Conservation (phyloP, 1,140 invertebrate genomes). For the Hermatobates lingyangjiaoensis region DNA sequence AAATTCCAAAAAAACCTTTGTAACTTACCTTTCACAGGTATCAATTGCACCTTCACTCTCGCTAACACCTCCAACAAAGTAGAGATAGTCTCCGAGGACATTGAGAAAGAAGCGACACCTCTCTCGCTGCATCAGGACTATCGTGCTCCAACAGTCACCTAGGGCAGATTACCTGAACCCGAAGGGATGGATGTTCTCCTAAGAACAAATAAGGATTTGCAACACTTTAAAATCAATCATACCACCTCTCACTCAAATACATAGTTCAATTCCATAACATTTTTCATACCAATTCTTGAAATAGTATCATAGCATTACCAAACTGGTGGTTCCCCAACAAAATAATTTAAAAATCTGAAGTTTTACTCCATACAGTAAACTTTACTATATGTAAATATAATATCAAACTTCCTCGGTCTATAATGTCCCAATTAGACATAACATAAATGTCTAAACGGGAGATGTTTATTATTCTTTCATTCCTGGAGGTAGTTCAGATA, state of each 20-base stretch:
- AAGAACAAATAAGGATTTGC: conserved; percentile 4
- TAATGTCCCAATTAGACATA: no score
- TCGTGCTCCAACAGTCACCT: conserved; percentile 42
- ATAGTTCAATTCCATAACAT: neutral
- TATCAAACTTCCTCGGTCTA: no score
- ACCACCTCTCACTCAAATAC: neutral
- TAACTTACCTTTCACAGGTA: conserved; percentile 12
- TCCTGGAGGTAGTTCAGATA: no score
- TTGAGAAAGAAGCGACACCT: conserved; percentile 50
- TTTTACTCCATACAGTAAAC: no score
- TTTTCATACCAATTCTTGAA: no score
- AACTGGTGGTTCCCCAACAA: no score
- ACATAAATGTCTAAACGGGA: no score
- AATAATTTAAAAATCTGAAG: no score
- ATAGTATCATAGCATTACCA: no score
- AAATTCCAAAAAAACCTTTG: neutral
- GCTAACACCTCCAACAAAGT: conserved; percentile 44
- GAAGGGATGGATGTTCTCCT: conserved; percentile 50
- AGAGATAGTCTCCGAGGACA: conserved; percentile 37
- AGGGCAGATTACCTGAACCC: conserved; percentile 48
- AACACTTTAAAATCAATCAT: neutral
- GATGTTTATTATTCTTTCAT: no score
- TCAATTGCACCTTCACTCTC: conserved; percentile 23
- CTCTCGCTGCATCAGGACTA: conserved; percentile 45
- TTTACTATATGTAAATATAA: no score